Evolutionary conservation across 1,140 invertebrate species (phyloP), one percentile per base, ranked within the genome.

Genomic region (Papilio polytes): DNA sequence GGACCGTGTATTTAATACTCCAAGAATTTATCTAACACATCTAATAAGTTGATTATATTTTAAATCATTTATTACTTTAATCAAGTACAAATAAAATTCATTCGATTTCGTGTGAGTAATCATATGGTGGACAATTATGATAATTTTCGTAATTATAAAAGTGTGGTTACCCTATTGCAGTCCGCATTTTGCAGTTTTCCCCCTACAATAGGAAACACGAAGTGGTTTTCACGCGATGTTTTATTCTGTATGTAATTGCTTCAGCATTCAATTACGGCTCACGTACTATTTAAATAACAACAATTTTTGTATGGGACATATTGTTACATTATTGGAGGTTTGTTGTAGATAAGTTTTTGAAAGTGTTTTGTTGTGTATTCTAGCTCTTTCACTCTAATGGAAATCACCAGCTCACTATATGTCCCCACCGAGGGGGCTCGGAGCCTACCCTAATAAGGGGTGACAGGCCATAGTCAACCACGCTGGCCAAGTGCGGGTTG

Each of bases 181-280:
- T 22, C 22, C 59, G 20, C 59, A 63, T 63, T 63, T 63, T 26
- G 22, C 63, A 26, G 22, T 31, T 26, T 15, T 31, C 26, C 22
- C 22, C 63, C 63, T 2, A 31, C 20, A 20, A 20, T 44, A 9
- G 44, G 20, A 22, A 74, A 51, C 73, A 74, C 73, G 73, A 48
- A 74, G n/a, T 22, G 20, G 46, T 20, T 26, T 48, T 26, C 73
- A 74, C 73, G 73, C 73, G 73, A 74, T 26, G 73, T n/a, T 48
- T 22, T 44, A 22, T 26, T 74, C 46, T 44, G 36, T 13, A 73
- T 74, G 44, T 74, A 74, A 74, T 74, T 74, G 44, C 73, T 22
- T n/a, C 44, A 74, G 73, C 46, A 74, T 74, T 74, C 73, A 74
- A 74, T 74, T 48, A 74, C 44, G 46, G 46, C 20, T 15, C 22